These are phyloP conservation scores for Stegostoma tigrinum DNA, from an alignment of 2,113 vertebrate genomes.

Conservation along the genomic window DNA sequence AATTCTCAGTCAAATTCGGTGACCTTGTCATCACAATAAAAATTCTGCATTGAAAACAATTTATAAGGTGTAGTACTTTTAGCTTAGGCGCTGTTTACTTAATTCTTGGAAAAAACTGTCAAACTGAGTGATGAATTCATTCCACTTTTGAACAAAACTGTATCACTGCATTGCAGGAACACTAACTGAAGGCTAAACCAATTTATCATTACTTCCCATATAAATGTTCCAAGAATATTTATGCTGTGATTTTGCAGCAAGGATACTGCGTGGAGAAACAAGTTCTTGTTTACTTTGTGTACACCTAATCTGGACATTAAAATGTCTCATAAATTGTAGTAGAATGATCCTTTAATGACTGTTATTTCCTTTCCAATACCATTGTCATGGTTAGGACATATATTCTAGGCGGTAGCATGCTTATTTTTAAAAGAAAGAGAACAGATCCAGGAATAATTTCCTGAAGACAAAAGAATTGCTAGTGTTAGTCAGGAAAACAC, in stretches of 20 bases:
- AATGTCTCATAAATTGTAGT: neutral
- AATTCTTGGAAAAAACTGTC: constrained; percentile 4
- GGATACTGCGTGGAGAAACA: constrained; percentile 16
- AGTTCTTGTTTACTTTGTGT: neutral
- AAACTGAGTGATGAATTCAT: constrained; percentile 15
- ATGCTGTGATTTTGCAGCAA: neutral
- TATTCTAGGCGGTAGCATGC: neutral
- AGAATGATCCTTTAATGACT: neutral
- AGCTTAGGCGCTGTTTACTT: neutral
- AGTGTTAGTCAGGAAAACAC: too few species aligned
- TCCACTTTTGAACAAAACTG: neutral
- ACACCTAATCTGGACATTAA: neutral
- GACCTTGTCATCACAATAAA: constrained; percentile 25
- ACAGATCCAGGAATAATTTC: too few species aligned
- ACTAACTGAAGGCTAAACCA: neutral
- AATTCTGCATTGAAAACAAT: neutral
- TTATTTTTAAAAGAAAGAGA: neutral
- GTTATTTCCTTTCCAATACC: neutral
- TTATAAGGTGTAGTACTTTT: neutral
- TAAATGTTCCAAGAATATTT: neutral
- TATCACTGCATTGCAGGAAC: neutral
- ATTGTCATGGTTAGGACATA: neutral
- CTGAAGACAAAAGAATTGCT: too few species aligned
- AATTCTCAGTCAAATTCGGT: constrained; percentile 12
- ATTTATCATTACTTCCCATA: constrained; percentile 17